Conservation (phyloP, 2,797 vertebrate species). For the Muscicapa comitata region DNA sequence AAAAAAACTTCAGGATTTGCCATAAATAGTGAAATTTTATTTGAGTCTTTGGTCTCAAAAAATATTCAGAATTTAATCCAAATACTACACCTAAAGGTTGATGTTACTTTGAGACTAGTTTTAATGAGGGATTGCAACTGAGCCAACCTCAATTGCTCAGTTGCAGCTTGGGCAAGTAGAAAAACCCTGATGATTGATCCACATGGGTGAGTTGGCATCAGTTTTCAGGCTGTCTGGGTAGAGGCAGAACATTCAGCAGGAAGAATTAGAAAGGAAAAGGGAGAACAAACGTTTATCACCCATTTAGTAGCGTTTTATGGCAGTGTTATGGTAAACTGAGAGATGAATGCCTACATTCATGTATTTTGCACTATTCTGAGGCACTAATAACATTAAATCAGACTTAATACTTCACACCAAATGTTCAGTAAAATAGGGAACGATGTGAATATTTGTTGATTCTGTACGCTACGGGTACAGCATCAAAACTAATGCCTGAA, state of each 20-base stretch:
- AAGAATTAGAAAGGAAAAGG: slow-evolving; percentile 68
- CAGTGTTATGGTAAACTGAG: slow-evolving; percentile 72
- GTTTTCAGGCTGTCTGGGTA: slow-evolving; percentile 57
- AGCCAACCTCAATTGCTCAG: slow-evolving; percentile 65
- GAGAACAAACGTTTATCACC: slow-evolving; percentile 75
- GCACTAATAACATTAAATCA: slow-evolving; percentile 78
- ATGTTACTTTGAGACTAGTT: slow-evolving; percentile 70
- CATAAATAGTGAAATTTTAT: slow-evolving; percentile 23
- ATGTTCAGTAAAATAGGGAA: slow-evolving; percentile 73
- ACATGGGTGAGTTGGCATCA: slow-evolving; percentile 58
- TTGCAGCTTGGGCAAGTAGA: slow-evolving; percentile 67
- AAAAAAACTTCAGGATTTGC: background rate
- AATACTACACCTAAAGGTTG: slow-evolving; percentile 55
- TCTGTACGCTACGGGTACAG: background rate
- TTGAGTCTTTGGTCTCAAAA: slow-evolving; percentile 51
- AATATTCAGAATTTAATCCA: slow-evolving; percentile 63
- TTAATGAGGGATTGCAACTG: slow-evolving; percentile 71
- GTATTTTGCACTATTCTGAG: slow-evolving; percentile 72
- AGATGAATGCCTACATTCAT: slow-evolving; percentile 74
- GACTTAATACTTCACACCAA: slow-evolving; percentile 76
- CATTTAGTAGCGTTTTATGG: slow-evolving; percentile 73
- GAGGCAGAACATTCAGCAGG: slow-evolving; percentile 67
- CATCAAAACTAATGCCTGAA: slow-evolving; percentile 70
- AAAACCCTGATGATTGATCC: slow-evolving; percentile 69
- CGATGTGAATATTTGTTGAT: slow-evolving; percentile 72